Evolutionary conservation across 1,140 invertebrate genomes (phyloP), one percentile per base, ranked within the genome.

Genomic region (Oryctes rhinoceros): DNA sequence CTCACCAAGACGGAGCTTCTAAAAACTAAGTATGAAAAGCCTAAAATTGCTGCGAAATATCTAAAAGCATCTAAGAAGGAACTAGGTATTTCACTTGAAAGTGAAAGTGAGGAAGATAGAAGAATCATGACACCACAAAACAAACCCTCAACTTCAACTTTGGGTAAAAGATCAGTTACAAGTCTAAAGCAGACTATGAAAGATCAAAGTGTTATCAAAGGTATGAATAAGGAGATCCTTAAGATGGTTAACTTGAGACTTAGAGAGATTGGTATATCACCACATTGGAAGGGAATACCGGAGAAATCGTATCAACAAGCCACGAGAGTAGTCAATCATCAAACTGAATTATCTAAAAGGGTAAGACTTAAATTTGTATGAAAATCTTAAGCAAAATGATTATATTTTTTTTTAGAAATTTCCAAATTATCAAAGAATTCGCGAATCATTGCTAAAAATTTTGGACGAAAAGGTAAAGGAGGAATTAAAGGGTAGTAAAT

Each of bases 301-400:
- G n/a, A 83, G 39, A 82, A 83, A 65, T 83, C 85, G 4, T 86
- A 83, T 81, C 76, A 83, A 48, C 83, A 83, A 81, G 83, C 82
- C n/a, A 71, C 85, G 39, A 82, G 85, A 80, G 85, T 87, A 49
- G 81, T 87, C 9, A 82, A 84, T 53, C 85, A 86, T 81, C 84
- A 87, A 82, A 81, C 81, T n/a, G 82, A 62, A 30, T 76, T 86
- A 15, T 75, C 75, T 11, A 83, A 84, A 82, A 87, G 85, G 80
- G 85, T 86, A 78, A 10, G 39, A 44, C 9, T 44, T 44, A 3
- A 10, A 44, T 7, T 44, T 7, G 39, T 10, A 7, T 44, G 24
- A 44, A 44, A 44, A 3, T 44, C 5, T 44, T 44, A 44, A 44
- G 39, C 5, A 44, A 44, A 44, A 44, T 44, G 5, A 44, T 44